These are phyloP conservation scores for Grus americana DNA, from an alignment of 2,113 vertebrate species.

Conservation along the genomic window DNA sequence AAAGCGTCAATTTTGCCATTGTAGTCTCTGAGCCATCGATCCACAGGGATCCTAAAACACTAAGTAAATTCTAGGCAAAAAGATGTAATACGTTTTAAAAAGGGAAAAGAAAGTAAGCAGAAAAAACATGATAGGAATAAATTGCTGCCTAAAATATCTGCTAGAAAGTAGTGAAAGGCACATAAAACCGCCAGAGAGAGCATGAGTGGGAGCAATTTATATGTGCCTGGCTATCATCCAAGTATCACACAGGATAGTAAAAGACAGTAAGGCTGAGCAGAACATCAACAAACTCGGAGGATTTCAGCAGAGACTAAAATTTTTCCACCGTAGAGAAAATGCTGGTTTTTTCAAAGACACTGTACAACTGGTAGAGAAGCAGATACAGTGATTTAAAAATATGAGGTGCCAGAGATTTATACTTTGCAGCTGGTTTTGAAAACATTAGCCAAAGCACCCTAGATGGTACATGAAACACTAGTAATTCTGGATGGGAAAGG, in stretches of 20 bases:
- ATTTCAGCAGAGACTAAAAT: conserved; percentile 65
- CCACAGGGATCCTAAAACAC: background rate
- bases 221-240: conserved; percentile 61
- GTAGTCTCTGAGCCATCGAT: background rate
- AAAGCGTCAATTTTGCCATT: background rate
- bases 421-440: conserved; percentile 62
- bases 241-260: conserved; percentile 68
- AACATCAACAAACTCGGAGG: conserved; percentile 70
- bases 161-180: conserved; percentile 44
- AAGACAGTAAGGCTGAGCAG: conserved; percentile 68
- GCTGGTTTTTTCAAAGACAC: conserved; percentile 39
- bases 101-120: conserved; percentile 10
- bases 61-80: conserved; percentile 24
- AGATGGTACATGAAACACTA: conserved; percentile 51
- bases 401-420: conserved; percentile 69
- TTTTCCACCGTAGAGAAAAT: conserved; percentile 53
- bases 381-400: conserved; percentile 68
- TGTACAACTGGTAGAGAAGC: conserved; percentile 50
- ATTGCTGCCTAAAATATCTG: conserved; percentile 35
- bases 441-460: conserved; percentile 47
- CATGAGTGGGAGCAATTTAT: conserved; percentile 61
- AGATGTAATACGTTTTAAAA: background rate
- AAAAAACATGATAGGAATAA: background rate
- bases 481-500: conserved; percentile 46
- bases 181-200: conserved; percentile 39